Base-by-base conservation (phyloP, 2,113 vertebrate genomes). In the Nothoprocta perdicaria region DNA sequence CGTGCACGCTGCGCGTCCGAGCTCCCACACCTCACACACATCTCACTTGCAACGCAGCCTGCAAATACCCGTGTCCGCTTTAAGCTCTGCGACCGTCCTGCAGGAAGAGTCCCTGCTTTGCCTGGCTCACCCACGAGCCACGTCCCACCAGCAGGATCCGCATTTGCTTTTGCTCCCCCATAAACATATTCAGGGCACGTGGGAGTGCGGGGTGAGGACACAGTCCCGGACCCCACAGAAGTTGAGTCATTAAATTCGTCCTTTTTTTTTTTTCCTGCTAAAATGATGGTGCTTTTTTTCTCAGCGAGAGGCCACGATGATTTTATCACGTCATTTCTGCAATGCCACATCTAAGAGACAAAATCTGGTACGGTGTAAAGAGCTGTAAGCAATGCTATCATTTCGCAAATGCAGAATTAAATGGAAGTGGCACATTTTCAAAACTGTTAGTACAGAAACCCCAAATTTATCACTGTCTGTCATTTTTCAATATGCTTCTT, bases 91-190 rank as follows among this genome's bases (percentile, higher is more conserved):
- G 10, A 12, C 35, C 9, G 12, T n/a, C 50, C 29, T 3, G 40
- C 2, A 2, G 1, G 29, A 6, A 10, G 46, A 12, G n/a, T 14
- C 16, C 1, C 60, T 52, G 4, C 0, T 23, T 12, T 8, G 14
- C 26, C 14, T 8, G 26, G 14, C 24, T 27, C 52, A 53, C 52
- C 52, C 21, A 8, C 26, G 52, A 53, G 21, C 52, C 52, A 14
- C 14, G 26, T 53, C 52, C 52, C 52, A 35, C 45, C n/a, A 31
- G 14, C 9, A 48, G n/a, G 33, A 35, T 16, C 45, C 46, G 45
- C 33, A 12, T 35, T 12, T 68, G 31, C 11, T 48, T 48, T 35
- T n/a, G 33, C 22, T 24, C 10, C 31, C 33, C 33, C 21, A 35
- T 12, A 33, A 50, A 23, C 5, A 9, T 6, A 35, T 12, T 50